phyloP scores from a whole-genome alignment of 2,888 invertebrate species.

The Gortyna flavago region DNA sequence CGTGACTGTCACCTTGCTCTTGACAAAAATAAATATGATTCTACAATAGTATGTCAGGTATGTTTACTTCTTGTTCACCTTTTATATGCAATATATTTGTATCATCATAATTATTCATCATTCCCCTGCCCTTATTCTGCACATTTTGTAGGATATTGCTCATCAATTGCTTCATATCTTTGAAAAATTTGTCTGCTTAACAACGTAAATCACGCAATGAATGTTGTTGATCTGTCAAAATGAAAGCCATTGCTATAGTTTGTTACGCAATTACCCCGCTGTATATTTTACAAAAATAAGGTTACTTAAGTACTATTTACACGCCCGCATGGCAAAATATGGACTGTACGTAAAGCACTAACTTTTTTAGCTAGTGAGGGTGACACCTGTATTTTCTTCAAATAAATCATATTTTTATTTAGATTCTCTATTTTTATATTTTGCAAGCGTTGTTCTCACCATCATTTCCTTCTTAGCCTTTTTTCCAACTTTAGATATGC shows the following conservation, averaged over 20 bases:
- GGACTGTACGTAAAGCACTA: no score
- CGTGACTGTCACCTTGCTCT: conserved; percentile 43
- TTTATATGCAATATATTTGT: not conserved
- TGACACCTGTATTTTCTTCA: not conserved
- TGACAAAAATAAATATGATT: conserved; percentile 50
- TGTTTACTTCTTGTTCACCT: not conserved
- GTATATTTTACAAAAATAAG: no score
- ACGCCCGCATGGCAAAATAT: no score
- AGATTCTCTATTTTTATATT: not conserved
- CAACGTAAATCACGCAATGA: not conserved
- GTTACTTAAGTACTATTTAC: no score
- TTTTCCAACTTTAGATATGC: not conserved
- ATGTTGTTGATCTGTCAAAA: not conserved
- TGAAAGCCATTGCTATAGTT: no score
- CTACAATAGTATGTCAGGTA: conserved; percentile 13
- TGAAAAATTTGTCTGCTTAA: not conserved
- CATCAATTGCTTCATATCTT: not conserved
- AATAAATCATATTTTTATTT: not conserved
- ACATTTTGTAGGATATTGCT: not conserved
- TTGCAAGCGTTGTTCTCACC: not conserved
- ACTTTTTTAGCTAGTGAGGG: not conserved
- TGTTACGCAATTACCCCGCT: not conserved
- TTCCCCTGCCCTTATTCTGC: not conserved
- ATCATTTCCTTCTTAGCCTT: not conserved
- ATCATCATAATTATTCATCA: not conserved